A percentile compares a stretch with the other conserved stretches of the same genome.
Conservation (phyloP, 2,113 vertebrate genomes). For the Phrynosoma platyrhinos region DNA sequence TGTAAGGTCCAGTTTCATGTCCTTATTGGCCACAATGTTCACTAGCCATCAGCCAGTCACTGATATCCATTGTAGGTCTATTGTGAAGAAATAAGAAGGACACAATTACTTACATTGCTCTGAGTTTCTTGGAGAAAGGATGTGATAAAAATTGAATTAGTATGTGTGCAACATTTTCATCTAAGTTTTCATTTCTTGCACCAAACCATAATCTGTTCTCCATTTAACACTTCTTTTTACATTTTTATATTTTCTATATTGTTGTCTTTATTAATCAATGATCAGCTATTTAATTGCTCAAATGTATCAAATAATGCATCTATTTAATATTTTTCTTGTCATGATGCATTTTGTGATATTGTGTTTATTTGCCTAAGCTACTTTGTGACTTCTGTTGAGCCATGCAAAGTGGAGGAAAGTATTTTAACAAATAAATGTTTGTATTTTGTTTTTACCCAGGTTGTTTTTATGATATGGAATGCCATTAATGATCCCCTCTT, state of each 20-base stretch:
- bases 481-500: constrained; percentile 89
- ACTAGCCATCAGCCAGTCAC: background rate
- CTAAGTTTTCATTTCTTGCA: background rate
- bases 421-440: background rate
- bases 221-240: background rate
- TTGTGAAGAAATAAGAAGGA: background rate
- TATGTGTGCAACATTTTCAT: background rate
- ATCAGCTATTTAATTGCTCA: background rate
- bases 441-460: constrained; percentile 64
- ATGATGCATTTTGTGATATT: background rate
- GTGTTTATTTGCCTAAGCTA: background rate
- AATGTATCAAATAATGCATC: background rate
- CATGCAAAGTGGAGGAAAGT: background rate
- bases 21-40: background rate
- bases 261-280: background rate
- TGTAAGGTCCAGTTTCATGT: background rate
- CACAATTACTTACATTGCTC: background rate
- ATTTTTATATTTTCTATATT: background rate
- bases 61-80: too few relatives aligned
- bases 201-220: too few relatives aligned
- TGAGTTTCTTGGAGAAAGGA: background rate
- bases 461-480: constrained; percentile 92
- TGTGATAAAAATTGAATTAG: background rate
- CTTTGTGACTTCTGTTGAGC: background rate
- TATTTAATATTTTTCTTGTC: background rate